Percentiles rank a stretch among this genome's conserved stretches.
phyloP scores from a whole-genome alignment of 1,140 invertebrate genomes.

The Drosophila gunungcola region DNA sequence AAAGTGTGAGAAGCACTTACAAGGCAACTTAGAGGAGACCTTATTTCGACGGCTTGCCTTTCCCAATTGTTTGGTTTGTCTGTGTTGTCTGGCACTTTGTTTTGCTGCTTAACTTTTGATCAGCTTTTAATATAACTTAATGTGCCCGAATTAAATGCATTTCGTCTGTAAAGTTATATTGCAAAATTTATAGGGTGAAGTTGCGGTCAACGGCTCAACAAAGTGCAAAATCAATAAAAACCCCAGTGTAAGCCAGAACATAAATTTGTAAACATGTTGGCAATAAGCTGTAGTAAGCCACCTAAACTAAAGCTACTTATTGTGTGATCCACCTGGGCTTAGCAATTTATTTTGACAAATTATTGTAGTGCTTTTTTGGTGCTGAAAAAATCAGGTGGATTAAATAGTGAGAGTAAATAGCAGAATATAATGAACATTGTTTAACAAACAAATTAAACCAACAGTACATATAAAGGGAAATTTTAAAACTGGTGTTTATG shows the following conservation, averaged over 20 bases:
- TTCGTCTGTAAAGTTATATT: slow-evolving; percentile 68
- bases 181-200: slow-evolving; percentile 29
- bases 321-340: background rate
- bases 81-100: slow-evolving; percentile 48
- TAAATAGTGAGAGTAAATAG: background rate
- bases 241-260: slow-evolving; percentile 1
- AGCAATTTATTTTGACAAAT: slow-evolving; percentile 7
- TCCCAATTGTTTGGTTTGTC: slow-evolving; percentile 46
- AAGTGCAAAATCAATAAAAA: slow-evolving; percentile 28
- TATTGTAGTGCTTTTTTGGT: background rate
- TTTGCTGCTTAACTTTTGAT: slow-evolving; percentile 72
- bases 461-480: background rate
- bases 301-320: background rate
- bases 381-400: background rate
- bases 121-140: slow-evolving; percentile 62
- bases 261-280: slow-evolving; percentile 17
- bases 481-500: background rate
- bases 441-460: background rate
- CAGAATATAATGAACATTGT: background rate
- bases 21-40: slow-evolving; percentile 55
- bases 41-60: slow-evolving; percentile 21
- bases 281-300: slow-evolving; percentile 18
- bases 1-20: slow-evolving; percentile 42
- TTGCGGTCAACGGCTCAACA: slow-evolving; percentile 26
- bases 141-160: slow-evolving; percentile 61